Evolutionary conservation across 2,888 invertebrate genomes (phyloP).

Genomic region (Halictus quadricinctus): DNA sequence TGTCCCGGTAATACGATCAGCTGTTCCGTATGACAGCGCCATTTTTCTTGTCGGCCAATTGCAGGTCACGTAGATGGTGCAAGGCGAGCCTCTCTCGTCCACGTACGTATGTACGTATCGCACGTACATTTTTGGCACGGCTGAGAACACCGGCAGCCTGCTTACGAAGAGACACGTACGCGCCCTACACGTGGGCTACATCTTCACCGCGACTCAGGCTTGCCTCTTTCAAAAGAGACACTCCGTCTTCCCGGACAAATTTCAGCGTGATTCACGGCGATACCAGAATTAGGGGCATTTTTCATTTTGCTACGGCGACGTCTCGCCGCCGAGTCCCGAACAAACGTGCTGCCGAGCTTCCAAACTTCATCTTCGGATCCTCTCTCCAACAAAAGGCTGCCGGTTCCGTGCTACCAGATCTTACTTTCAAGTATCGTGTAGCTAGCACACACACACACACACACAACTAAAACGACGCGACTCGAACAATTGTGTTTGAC

Average conservation of each 20-base stretch:
- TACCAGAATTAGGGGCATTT: slow-evolving; percentile 48
- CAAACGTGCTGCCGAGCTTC: slow-evolving; percentile 32
- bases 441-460: too few relatives aligned
- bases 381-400: slow-evolving; percentile 21
- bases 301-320: slow-evolving; percentile 45
- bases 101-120: slow-evolving; percentile 56
- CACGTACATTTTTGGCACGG: slow-evolving; percentile 69
- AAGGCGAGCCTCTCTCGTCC: slow-evolving; percentile 55
- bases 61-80: slow-evolving; percentile 74
- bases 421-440: background rate
- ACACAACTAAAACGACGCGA: background rate
- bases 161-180: slow-evolving; percentile 60
- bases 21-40: slow-evolving; percentile 67
- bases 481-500: background rate
- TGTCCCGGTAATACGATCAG: slow-evolving; percentile 71
- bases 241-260: slow-evolving; percentile 44
- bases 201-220: slow-evolving; percentile 52
- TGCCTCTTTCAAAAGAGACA: slow-evolving; percentile 28
- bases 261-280: slow-evolving; percentile 62
- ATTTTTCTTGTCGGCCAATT: slow-evolving; percentile 71
- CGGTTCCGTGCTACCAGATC: slow-evolving; percentile 9
- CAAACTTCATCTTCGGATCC: slow-evolving; percentile 28
- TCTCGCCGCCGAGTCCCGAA: background rate
- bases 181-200: slow-evolving; percentile 53
- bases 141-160: slow-evolving; percentile 44